Percentiles rank a stretch among this genome's conserved stretches.
Evolutionary conservation across 2,797 vertebrate species (phyloP).

Genomic region (Intellagama lesueurii): DNA sequence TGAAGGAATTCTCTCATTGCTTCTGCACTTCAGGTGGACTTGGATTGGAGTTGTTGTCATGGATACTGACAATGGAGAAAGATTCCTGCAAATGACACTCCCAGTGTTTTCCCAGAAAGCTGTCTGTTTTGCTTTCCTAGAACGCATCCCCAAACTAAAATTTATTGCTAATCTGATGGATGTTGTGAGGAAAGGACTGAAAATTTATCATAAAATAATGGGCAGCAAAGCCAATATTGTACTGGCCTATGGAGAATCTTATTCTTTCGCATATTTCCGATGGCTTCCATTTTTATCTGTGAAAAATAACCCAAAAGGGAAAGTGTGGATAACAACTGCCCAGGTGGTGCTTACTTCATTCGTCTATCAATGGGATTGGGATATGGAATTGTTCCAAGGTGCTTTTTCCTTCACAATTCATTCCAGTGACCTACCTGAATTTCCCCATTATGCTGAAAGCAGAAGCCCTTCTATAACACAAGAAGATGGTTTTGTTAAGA

Average conservation of each 20-base stretch:
- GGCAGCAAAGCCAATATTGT: not conserved
- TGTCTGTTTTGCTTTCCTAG: not conserved
- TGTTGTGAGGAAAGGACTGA: no score
- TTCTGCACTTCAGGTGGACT: constrained; percentile 16
- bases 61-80: constrained; percentile 8
- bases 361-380: not conserved
- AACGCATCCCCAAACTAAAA: not conserved
- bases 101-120: not conserved
- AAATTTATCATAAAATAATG: no score
- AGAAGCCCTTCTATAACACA: not conserved
- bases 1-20: no score
- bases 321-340: constrained; percentile 22
- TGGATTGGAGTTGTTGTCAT: constrained; percentile 10
- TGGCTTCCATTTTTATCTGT: no score
- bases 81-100: not conserved
- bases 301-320: constrained; percentile 17
- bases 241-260: not conserved
- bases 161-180: no score
- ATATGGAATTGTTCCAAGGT: not conserved
- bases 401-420: constrained; percentile 17
- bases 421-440: not conserved
- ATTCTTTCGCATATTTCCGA: no score
- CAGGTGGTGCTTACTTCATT: not conserved
- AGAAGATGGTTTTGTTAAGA: not conserved
- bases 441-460: not conserved